Evolutionary conservation across 1,140 invertebrate species (phyloP).

Genomic region (Polypedilum vanderplanki): DNA sequence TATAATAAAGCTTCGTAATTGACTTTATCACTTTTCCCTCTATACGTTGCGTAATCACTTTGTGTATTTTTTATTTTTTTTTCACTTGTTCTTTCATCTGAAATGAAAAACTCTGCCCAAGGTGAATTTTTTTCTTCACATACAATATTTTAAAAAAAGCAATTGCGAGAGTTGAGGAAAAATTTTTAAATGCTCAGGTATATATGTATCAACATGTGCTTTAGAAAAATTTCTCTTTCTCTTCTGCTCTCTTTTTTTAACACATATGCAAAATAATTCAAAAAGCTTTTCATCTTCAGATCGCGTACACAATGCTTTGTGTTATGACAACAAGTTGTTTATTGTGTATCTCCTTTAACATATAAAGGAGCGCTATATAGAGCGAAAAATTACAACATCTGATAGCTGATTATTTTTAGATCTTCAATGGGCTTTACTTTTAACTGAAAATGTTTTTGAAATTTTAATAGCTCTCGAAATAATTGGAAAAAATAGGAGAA

Average conservation of each 20-base stretch:
- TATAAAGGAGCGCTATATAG: too few relatives aligned
- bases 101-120: background rate
- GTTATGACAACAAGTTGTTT: conserved; percentile 12
- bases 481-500: too few relatives aligned
- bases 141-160: background rate
- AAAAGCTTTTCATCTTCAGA: background rate
- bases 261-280: background rate
- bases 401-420: too few relatives aligned
- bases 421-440: too few relatives aligned
- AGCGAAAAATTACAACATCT: too few relatives aligned
- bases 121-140: background rate
- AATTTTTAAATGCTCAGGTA: background rate
- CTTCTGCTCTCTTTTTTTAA: background rate
- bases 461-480: too few relatives aligned
- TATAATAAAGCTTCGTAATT: background rate
- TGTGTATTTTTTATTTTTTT: background rate
- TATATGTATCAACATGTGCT: background rate
- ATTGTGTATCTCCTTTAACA: background rate
- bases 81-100: background rate
- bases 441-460: too few relatives aligned
- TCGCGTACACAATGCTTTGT: background rate
- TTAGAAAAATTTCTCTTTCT: background rate
- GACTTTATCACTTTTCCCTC: background rate
- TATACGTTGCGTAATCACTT: background rate
- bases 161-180: background rate